Conservation (phyloP, 2,888 invertebrate species). For the Lobophora halterata region DNA sequence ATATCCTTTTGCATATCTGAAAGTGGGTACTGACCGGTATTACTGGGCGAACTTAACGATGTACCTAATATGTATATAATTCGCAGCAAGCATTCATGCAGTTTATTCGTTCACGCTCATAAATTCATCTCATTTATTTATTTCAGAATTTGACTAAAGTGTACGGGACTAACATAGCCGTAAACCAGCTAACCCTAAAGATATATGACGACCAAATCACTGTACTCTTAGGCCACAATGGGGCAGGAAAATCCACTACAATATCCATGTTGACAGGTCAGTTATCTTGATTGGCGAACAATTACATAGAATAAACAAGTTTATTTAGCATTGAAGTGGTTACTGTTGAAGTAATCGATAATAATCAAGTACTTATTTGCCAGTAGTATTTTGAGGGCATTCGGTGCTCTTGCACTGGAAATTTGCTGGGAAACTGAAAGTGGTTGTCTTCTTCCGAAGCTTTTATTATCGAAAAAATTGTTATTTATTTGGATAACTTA, state of each 20-base stretch:
- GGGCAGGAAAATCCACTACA: conserved; percentile 96
- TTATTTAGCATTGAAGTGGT: conserved; percentile 8
- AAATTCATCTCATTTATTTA: background rate
- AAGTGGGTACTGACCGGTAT: no score
- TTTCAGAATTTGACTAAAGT: conserved; percentile 83
- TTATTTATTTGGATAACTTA: no score
- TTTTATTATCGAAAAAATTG: no score
- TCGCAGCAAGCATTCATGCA: no score
- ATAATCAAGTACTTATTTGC: conserved; percentile 2
- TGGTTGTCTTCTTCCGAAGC: no score
- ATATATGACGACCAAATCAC: conserved; percentile 95
- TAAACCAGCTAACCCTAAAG: conserved; percentile 86
- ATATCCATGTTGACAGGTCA: conserved; percentile 94
- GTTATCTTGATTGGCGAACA: conserved; percentile 11
- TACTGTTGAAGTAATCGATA: conserved; percentile 15
- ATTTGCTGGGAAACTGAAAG: no score
- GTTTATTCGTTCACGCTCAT: no score
- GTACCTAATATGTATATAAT: no score
- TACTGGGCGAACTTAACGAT: no score
- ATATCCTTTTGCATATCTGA: no score
- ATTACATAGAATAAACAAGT: conserved; percentile 1
- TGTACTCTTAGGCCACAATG: conserved; percentile 85
- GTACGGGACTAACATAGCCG: conserved; percentile 81
- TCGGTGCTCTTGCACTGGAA: conserved; percentile 18
- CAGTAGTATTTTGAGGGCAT: conserved; percentile 6